A percentile compares a stretch with the other conserved stretches of the same genome.
phyloP scores from a whole-genome alignment of 2,888 invertebrate species.

The Alsophila aescularia region DNA sequence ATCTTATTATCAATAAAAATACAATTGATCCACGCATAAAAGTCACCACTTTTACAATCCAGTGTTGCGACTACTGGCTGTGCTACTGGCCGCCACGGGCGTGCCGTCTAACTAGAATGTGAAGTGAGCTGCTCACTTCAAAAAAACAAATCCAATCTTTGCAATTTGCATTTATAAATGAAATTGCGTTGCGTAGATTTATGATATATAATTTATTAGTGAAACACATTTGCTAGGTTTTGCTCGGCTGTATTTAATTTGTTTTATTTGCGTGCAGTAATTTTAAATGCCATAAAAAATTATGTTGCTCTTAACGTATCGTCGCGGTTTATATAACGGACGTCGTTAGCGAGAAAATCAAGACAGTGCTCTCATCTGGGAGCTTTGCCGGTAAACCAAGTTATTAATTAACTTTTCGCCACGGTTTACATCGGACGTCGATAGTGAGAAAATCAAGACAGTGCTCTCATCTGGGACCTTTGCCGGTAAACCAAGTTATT shows the following conservation, averaged over 20 bases:
- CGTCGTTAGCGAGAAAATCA: conserved; percentile 39
- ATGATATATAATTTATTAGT: conserved; percentile 40
- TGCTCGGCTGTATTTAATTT: conserved; percentile 35
- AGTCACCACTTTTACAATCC: too few relatives aligned
- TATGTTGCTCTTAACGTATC: conserved; percentile 46
- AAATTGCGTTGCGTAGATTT: conserved; percentile 41
- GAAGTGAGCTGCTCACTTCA: conserved; percentile 19
- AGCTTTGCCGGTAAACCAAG: conserved; percentile 2
- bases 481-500: too few relatives aligned
- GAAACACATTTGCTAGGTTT: conserved; percentile 31
- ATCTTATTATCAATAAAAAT: too few relatives aligned
- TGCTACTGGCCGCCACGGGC: conserved; percentile 24
- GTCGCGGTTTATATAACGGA: conserved; percentile 38
- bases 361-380: conserved; percentile 10
- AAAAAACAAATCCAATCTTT: conserved; percentile 40
- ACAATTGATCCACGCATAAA: too few relatives aligned
- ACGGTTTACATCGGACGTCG: too few relatives aligned
- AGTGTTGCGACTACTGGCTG: conserved; percentile 15
- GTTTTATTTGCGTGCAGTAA: conserved; percentile 48
- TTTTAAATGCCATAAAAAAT: conserved; percentile 57
- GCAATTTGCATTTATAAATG: conserved; percentile 39
- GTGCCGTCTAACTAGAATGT: conserved; percentile 8
- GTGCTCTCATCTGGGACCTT: too few relatives aligned
- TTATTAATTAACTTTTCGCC: too few relatives aligned
- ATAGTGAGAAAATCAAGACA: too few relatives aligned